phyloP scores from a whole-genome alignment of 2,797 vertebrate genomes.

The Acanthiza pusilla region DNA sequence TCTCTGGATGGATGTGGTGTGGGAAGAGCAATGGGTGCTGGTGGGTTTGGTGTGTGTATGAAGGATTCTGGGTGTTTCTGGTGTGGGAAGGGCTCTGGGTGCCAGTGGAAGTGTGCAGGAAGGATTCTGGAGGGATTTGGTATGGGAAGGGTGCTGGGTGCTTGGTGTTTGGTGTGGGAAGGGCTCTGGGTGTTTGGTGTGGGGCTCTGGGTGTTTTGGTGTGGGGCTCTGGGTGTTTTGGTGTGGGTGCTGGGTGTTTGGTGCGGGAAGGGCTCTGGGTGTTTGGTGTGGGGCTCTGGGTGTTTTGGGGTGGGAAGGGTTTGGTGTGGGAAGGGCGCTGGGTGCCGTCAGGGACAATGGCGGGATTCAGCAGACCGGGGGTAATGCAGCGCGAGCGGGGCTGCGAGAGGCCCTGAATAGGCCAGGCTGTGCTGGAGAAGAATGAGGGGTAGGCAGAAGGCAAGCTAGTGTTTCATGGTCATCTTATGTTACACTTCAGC shows the following conservation, averaged over 20 bases:
- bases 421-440: slow-evolving; percentile 53
- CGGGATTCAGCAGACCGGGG: slow-evolving; percentile 51
- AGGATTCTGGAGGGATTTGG: not conserved
- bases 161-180: not conserved
- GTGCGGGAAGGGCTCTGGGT: not conserved
- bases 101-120: not conserved
- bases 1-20: not conserved
- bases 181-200: not conserved
- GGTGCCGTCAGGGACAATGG: slow-evolving; percentile 32
- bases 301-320: not conserved
- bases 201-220: too few species aligned
- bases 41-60: too few species aligned
- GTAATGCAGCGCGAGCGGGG: slow-evolving; percentile 30
- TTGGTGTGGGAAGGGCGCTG: not conserved
- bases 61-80: not conserved
- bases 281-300: too few species aligned
- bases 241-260: too few species aligned
- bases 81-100: too few species aligned
- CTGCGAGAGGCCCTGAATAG: slow-evolving; percentile 63
- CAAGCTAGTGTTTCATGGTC: slow-evolving; percentile 68
- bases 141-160: not conserved
- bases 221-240: too few species aligned
- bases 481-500: slow-evolving; percentile 76
- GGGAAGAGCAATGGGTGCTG: not conserved
- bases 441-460: slow-evolving; percentile 69